phyloP scores from a whole-genome alignment of 2,797 vertebrate species.

The Morus bassanus region DNA sequence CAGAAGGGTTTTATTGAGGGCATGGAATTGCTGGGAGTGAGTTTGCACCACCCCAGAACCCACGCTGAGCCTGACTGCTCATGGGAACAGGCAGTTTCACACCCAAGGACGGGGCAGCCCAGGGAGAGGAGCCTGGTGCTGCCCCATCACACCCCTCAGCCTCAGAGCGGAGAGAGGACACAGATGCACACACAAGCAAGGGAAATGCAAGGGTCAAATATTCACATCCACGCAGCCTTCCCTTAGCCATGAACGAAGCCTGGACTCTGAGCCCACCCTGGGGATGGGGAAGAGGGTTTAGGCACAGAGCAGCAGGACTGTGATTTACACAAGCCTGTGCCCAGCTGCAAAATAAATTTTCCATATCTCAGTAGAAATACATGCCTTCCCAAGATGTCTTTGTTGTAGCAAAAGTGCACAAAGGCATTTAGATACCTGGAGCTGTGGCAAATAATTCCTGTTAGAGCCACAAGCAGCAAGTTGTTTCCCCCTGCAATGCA shows the following conservation, averaged over 20 bases:
- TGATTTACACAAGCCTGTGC: background rate
- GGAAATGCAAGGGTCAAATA: background rate
- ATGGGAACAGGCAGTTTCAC: background rate
- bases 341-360: background rate
- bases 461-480: background rate
- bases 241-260: fast-evolving
- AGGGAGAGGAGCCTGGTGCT: background rate
- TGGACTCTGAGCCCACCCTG: background rate
- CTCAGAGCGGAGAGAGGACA: background rate
- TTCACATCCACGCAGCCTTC: fast-evolving
- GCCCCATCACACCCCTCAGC: background rate
- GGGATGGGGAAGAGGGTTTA: background rate
- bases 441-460: background rate
- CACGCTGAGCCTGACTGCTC: background rate
- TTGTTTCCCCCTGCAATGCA: background rate
- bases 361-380: background rate
- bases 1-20: background rate
- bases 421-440: background rate
- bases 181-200: fast-evolving
- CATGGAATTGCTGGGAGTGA: fast-evolving
- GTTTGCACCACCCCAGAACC: background rate
- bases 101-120: background rate
- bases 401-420: background rate
- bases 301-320: fast-evolving
- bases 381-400: fast-evolving